Conservation (phyloP, 2,113 vertebrate species). For the Centropus unirufus region DNA sequence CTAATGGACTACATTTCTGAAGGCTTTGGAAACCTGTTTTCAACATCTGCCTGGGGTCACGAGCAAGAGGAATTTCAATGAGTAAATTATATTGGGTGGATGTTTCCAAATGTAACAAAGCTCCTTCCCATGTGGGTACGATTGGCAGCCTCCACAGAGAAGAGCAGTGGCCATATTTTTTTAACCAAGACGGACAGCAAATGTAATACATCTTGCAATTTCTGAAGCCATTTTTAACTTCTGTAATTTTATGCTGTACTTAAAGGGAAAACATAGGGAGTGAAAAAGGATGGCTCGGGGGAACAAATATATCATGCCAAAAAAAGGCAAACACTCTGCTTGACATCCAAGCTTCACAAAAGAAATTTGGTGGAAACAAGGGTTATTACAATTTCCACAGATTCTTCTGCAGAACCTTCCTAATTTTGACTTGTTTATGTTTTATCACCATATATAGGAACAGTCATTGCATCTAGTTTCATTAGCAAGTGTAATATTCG, state of each 20-base stretch:
- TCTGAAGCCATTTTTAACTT: conserved; percentile 24
- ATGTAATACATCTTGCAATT: background rate
- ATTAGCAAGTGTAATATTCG: conserved; percentile 32
- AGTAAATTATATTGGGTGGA: background rate
- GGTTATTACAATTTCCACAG: background rate
- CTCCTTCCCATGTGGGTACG: background rate
- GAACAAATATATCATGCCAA: background rate
- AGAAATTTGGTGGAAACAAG: background rate
- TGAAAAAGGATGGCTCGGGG: background rate
- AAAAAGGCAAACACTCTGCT: conserved; percentile 23
- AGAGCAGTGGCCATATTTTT: background rate
- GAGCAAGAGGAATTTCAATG: conserved; percentile 26
- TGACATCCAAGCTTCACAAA: background rate
- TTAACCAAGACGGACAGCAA: background rate
- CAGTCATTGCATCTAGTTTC: background rate
- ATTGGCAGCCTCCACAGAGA: conserved; percentile 11
- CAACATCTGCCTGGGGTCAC: background rate
- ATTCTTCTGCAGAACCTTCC: background rate
- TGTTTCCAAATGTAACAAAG: background rate
- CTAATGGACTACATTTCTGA: background rate
- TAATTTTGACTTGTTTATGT: conserved; percentile 3
- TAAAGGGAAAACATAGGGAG: background rate
- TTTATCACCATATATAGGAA: background rate
- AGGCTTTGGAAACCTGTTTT: conserved; percentile 9
- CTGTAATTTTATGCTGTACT: background rate